Base-by-base conservation (phyloP, 2,888 invertebrate genomes). In the Diaperis boleti region DNA sequence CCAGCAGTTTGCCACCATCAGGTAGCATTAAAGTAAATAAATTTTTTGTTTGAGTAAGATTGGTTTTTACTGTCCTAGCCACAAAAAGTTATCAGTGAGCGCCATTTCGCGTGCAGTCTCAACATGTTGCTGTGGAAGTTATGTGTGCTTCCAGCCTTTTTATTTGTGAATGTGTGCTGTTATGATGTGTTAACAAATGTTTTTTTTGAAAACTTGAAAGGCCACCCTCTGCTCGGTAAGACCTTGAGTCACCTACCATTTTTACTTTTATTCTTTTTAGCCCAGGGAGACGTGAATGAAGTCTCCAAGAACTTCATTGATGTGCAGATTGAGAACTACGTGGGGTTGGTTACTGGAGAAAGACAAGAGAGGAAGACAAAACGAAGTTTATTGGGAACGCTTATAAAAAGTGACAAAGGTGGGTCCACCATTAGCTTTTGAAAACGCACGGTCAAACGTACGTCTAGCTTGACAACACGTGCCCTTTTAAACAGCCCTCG, bases 1-100 rank as follows among this genome's bases (percentile, higher is more conserved):
- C 80, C 90, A 91, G 78, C 91, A 93, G 79, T 92, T 87, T 82
- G 88, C 91, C 55, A 92, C 91, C 49, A 90, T 95, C 72, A 87
- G 94, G 82, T 94, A 59, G 37, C 18, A 8, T 15, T 14, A n/a
- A n/a, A 42, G 14, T 35, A 45, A 45, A 31, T 10, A 35, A 17
- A 17, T 14, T 45, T 56, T 44, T 20, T 11, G 4, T 49, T 37
- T 57, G 29, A 29, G 14, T 35, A 6, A 17, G 7, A 10, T n/a
- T 14, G 13, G 10, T 47, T 59, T 59, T 49, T 59, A n/a, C 17
- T 57, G 5, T 13, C 18, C 8, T 18, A 7, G 4, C 14, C 18
- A 31, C 31, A 49, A 59, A 49, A 49, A 59, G n/a, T 59, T 49
- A 59, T 49, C 59, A n/a, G n/a, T 11, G 11, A 3, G 8, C 6